These are phyloP conservation scores for Hyles euphorbiae DNA, from an alignment of 1,140 invertebrate species.

Conservation along the genomic window DNA sequence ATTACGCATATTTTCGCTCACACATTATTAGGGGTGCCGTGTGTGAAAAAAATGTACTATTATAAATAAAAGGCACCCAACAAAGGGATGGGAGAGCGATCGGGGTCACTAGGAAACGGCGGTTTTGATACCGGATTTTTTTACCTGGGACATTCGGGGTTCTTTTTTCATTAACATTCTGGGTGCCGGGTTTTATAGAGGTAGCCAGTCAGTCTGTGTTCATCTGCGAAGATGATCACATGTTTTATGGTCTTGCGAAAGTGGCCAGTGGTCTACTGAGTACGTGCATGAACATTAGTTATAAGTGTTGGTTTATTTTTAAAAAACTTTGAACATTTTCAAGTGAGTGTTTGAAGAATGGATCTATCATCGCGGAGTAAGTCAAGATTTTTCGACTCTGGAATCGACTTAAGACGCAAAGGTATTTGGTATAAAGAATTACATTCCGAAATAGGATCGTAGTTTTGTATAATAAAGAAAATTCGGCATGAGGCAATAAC, in stretches of 20 bases:
- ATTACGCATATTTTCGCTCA: constrained; percentile 72
- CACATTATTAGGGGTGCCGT: constrained; percentile 69
- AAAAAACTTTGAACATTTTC: constrained; percentile 20
- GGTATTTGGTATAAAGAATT: constrained; percentile 31
- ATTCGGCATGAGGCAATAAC: constrained; percentile 49
- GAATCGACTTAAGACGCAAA: constrained; percentile 69
- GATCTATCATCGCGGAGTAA: constrained; percentile 72
- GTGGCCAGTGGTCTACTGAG: constrained; percentile 56
- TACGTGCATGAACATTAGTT: constrained; percentile 26
- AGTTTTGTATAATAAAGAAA: neutral
- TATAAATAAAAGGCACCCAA: constrained; percentile 69
- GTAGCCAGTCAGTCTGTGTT: constrained; percentile 71
- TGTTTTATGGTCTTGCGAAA: constrained; percentile 54
- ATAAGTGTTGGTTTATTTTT: constrained; percentile 18
- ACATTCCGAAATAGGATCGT: neutral
- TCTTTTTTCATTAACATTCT: constrained; percentile 62
- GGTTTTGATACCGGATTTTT: constrained; percentile 73
- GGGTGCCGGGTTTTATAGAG: constrained; percentile 49
- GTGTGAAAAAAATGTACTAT: constrained; percentile 73
- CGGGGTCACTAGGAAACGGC: constrained; percentile 73
- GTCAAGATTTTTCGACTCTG: constrained; percentile 75
- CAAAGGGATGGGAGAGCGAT: constrained; percentile 71
- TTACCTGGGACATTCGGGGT: constrained; percentile 61
- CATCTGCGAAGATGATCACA: constrained; percentile 73
- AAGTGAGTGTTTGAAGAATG: constrained; percentile 43